These are phyloP conservation scores for Notiomystis cincta DNA, from an alignment of 2,113 vertebrate species.

Conservation along the genomic window DNA sequence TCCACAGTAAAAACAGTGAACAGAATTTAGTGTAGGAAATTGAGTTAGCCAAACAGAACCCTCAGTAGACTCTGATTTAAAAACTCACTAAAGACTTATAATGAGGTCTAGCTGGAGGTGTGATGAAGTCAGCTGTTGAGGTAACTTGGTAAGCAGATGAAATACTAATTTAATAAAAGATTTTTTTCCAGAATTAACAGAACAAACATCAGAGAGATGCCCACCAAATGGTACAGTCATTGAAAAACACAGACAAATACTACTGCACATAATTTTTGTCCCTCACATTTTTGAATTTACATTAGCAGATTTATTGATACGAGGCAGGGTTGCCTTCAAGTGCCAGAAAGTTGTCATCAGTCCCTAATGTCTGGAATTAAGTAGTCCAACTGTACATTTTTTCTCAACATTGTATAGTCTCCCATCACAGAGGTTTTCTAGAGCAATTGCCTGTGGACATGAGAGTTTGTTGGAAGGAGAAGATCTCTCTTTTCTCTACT, in stretches of 20 bases:
- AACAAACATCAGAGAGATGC: neutral
- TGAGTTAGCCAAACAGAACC: neutral
- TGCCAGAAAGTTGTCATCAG: neutral
- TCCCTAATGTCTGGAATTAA: neutral
- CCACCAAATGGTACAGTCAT: neutral
- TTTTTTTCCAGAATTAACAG: neutral
- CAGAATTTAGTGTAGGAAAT: neutral
- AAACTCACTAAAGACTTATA: neutral
- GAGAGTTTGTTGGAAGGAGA: neutral
- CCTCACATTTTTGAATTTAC: neutral
- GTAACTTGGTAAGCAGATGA: neutral
- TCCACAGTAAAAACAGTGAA: neutral
- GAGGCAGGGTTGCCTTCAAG: neutral
- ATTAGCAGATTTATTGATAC: neutral
- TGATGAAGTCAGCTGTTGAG: neutral
- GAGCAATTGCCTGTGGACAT: neutral
- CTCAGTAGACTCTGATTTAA: neutral
- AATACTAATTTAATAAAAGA: neutral
- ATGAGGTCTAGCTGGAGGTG: neutral
- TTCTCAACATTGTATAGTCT: neutral
- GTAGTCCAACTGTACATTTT: neutral
- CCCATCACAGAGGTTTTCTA: neutral
- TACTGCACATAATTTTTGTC: neutral
- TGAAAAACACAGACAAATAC: neutral
- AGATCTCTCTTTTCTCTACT: neutral